Evolutionary conservation across 2,113 vertebrate genomes (phyloP).

Genomic region (Malurus melanocephalus): DNA sequence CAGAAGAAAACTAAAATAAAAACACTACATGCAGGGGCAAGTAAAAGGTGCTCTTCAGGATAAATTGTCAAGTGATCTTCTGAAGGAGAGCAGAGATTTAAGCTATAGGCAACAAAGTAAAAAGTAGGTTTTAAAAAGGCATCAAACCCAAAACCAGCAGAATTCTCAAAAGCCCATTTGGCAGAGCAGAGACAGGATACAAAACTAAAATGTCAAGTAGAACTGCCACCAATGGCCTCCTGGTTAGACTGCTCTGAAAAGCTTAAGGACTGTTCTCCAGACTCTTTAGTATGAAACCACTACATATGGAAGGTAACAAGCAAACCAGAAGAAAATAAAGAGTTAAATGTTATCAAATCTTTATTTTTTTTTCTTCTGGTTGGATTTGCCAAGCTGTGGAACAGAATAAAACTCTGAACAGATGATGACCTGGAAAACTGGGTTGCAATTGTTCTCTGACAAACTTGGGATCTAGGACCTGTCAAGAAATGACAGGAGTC

Average conservation of each 20-base stretch:
- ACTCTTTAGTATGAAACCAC: background rate
- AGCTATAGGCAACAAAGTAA: background rate
- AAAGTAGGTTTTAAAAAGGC: background rate
- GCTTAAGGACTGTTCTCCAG: background rate
- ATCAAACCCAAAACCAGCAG: background rate
- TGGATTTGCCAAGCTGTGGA: background rate
- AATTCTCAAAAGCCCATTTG: background rate
- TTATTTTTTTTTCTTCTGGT: background rate
- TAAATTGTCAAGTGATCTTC: background rate
- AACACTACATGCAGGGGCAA: background rate
- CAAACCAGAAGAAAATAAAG: background rate
- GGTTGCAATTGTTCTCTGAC: background rate
- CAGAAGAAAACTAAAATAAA: background rate
- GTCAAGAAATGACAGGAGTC: background rate
- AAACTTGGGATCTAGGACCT: background rate
- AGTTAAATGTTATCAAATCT: background rate
- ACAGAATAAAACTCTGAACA: background rate
- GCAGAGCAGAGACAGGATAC: background rate
- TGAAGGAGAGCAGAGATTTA: background rate
- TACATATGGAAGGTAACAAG: background rate
- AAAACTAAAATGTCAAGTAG: background rate
- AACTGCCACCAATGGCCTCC: background rate
- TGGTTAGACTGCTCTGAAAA: background rate
- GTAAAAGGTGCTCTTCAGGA: background rate
- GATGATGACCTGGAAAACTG: slow-evolving; percentile 7